Conservation (phyloP, 1,140 invertebrate species). For the Neotoxoptera formosana region DNA sequence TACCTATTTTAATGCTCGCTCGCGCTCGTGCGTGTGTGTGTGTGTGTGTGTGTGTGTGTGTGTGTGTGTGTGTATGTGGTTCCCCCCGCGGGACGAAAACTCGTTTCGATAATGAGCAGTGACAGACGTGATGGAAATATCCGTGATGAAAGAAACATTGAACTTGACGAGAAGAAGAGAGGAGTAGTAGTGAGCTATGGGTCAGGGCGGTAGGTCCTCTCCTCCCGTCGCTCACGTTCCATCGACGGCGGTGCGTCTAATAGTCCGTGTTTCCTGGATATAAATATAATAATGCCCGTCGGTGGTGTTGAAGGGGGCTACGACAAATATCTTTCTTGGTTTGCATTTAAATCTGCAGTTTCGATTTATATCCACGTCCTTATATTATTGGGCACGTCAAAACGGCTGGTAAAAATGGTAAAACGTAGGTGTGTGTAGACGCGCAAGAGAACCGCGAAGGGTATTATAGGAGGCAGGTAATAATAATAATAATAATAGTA, state of each 20-base stretch:
- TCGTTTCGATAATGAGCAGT: constrained; percentile 44
- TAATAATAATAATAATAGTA: neutral
- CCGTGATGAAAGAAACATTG: constrained; percentile 34
- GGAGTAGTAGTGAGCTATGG: neutral
- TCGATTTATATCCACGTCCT: neutral
- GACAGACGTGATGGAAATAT: constrained; percentile 46
- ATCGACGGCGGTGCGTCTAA: neutral
- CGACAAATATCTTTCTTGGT: neutral
- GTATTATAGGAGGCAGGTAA: neutral
- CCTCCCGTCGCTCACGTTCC: neutral
- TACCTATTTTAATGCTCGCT: neutral
- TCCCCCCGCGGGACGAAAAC: constrained; percentile 31
- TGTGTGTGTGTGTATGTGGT: neutral
- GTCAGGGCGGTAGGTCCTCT: neutral
- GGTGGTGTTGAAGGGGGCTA: neutral
- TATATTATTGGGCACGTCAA: neutral
- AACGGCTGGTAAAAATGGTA: neutral
- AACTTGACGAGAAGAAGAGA: neutral
- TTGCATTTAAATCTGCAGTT: neutral
- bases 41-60: neutral
- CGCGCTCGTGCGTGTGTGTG: neutral
- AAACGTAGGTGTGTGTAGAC: neutral
- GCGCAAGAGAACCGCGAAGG: neutral
- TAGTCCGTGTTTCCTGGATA: neutral
- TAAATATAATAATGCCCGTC: neutral